Evolutionary conservation across 2,888 invertebrate species (phyloP), one percentile per base, ranked within the genome.

Genomic region (Ophioninae sp.): DNA sequence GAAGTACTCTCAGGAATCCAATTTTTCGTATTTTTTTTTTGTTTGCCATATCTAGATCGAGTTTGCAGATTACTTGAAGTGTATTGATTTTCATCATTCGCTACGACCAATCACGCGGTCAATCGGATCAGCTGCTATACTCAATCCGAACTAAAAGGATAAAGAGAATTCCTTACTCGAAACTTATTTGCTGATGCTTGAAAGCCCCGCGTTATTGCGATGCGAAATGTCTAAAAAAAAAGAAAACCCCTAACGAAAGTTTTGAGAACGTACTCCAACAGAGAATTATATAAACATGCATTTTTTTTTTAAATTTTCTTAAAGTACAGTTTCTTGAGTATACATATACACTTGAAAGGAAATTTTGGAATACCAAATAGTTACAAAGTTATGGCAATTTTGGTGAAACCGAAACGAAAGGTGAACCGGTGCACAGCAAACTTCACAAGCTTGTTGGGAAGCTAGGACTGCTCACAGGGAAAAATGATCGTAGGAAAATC

Each of bases 121-220:
- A 51, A 51, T 2, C 51, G 0, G 2, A 51, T 51, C 30, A 51
- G 5, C 51, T 13, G 13, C 17, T 0, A 51, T 13, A 3, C 17
- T 44, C 23, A 7, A 44, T 51, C 68, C 51, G 44, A 44, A 10
- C 44, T 51, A 5, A 51, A 51, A 30, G 30, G 51, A 39, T 10
- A 20, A 39, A 41, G 30, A n/a, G 39, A 0, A n/a, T 58, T 58
- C 56, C 37, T 72, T 61, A 22, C 59, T 56, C n/a, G 17, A 30
- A 13, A 65, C 30, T 63, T 7, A 22, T 56, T 22, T 67, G 39
- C n/a, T 58, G n/a, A n/a, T 17, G 6, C 17, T 10, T 13, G 44
- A 65, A 58, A 37, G 67, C 23, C 20, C 17, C 41, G 67, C 51
- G 58, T 76, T 41, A 41, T 41, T 58, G 65, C 23, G 63, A 56